phyloP scores from a whole-genome alignment of 2,888 invertebrate genomes.

The Hirtodrosophila histrioides region DNA sequence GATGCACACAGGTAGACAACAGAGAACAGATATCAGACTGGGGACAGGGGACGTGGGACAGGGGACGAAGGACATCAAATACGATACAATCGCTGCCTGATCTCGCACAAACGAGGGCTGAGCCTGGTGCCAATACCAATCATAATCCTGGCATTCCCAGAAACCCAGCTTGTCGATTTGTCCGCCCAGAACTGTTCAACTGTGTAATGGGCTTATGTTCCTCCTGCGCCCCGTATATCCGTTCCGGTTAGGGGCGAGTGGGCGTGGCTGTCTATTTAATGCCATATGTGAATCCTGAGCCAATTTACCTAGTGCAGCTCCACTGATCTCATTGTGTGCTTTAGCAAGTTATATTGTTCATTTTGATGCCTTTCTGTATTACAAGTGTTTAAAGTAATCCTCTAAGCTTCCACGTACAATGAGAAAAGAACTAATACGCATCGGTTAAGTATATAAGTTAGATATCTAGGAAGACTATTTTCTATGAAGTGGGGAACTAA shows the following conservation, averaged over 20 bases:
- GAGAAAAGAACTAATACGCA: too few relatives aligned
- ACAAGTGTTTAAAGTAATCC: too few relatives aligned
- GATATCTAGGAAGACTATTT: too few relatives aligned
- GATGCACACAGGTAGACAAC: constrained; percentile 44
- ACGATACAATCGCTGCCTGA: constrained; percentile 26
- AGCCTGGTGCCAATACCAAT: constrained; percentile 41
- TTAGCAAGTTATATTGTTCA: too few relatives aligned
- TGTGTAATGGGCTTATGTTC: constrained; percentile 34
- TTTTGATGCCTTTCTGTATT: neutral
- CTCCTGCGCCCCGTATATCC: constrained; percentile 10
- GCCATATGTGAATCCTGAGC: constrained; percentile 4
- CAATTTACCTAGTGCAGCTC: neutral
- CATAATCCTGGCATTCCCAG: constrained; percentile 32
- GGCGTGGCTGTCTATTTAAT: constrained; percentile 22
- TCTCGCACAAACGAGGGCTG: constrained; percentile 1
- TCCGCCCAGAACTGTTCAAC: constrained; percentile 6
- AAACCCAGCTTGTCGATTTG: neutral
- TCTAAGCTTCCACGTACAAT: too few relatives aligned
- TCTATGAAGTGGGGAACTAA: too few relatives aligned
- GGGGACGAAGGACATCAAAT: constrained; percentile 10
- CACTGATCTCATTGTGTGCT: too few relatives aligned
- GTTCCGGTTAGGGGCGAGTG: constrained; percentile 15
- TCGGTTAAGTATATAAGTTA: too few relatives aligned
- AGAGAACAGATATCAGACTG: neutral
- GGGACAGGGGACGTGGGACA: neutral